These are phyloP conservation scores for Vulpes ferrilata DNA, from an alignment of 2,113 vertebrate genomes.

Conservation along the genomic window DNA sequence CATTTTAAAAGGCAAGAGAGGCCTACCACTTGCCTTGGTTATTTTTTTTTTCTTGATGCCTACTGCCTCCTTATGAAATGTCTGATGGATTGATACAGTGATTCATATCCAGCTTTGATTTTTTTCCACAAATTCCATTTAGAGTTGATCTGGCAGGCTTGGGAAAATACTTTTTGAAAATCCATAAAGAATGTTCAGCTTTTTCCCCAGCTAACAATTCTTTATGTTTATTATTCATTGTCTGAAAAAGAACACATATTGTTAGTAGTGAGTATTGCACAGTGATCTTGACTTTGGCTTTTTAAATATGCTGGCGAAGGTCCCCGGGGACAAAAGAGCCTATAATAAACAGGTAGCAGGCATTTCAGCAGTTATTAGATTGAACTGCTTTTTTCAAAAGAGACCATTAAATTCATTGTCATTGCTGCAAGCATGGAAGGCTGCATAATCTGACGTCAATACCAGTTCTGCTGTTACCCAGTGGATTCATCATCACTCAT, in stretches of 20 bases:
- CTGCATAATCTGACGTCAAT: background rate
- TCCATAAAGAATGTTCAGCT: background rate
- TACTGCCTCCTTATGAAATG: background rate
- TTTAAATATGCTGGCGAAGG: background rate
- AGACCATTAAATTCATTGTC: background rate
- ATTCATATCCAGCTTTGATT: conserved; percentile 17
- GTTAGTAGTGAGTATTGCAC: background rate
- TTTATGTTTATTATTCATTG: conserved; percentile 43
- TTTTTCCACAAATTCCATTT: conserved; percentile 15
- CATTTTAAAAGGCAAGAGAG: background rate
- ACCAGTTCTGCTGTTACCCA: no score
- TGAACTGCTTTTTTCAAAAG: background rate
- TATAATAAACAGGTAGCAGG: background rate
- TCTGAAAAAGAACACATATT: background rate
- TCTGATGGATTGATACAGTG: background rate
- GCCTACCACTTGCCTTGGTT: background rate
- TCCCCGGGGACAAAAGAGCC: background rate
- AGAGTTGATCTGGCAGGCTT: conserved; percentile 33
- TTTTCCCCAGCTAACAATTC: background rate
- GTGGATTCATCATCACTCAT: background rate
- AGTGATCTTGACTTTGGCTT: background rate
- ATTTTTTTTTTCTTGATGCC: background rate
- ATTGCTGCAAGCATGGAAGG: background rate
- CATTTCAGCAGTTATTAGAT: background rate
- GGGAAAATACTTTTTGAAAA: conserved; percentile 35